These are phyloP conservation scores for Drosophila mayaguana DNA, from an alignment of 2,888 invertebrate genomes.

Conservation along the genomic window DNA sequence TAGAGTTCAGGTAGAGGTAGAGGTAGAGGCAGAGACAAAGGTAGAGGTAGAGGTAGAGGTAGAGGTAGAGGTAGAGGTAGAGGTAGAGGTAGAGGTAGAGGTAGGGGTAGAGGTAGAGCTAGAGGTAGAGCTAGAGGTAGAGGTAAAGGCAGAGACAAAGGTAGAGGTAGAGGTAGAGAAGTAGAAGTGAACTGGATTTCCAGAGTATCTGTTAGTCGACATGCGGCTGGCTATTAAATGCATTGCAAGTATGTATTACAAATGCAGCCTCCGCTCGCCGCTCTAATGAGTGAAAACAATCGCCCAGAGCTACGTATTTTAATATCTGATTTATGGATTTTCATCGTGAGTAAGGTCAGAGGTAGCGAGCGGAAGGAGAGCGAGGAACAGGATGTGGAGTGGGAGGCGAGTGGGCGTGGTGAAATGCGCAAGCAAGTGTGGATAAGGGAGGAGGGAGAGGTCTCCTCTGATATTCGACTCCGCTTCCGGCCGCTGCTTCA, in stretches of 20 bases:
- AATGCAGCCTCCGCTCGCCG: background rate
- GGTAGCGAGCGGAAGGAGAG: background rate
- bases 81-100: too few species aligned
- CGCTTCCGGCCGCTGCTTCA: slow-evolving; percentile 9
- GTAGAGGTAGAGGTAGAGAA: too few species aligned
- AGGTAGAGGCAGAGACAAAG: background rate
- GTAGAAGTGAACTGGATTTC: background rate
- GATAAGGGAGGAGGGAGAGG: background rate
- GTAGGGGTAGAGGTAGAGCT: too few species aligned
- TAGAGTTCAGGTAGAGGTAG: too few species aligned
- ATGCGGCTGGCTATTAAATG: background rate
- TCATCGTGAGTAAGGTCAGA: background rate
- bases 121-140: too few species aligned
- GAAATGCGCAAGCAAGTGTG: background rate
- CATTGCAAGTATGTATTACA: background rate
- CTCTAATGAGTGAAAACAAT: slow-evolving; percentile 2
- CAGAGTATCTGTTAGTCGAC: background rate
- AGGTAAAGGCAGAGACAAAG: too few species aligned
- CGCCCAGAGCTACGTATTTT: background rate
- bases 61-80: too few species aligned
- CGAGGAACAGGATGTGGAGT: background rate
- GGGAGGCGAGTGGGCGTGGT: background rate
- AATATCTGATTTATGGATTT: background rate
- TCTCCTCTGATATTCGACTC: slow-evolving; percentile 8
- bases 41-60: background rate